Evolutionary conservation across 2,113 vertebrate species (phyloP), one percentile per base, ranked within the genome.

Genomic region (Chaetorhynchus papuensis): DNA sequence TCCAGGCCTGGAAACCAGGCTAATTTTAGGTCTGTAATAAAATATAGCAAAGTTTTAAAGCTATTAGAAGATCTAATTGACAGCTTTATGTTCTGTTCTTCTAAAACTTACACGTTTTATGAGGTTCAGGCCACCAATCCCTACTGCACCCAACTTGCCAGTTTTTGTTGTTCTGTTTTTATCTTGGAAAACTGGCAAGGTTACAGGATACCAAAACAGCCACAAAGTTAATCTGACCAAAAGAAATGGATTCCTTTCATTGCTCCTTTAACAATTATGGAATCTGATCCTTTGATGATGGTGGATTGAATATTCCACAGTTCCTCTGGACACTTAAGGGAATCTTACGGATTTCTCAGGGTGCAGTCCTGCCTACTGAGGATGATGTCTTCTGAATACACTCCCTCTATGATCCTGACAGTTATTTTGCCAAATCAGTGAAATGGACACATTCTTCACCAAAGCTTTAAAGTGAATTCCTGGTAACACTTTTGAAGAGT

Each of bases 21-120:
- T 93, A 94, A 94, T 95, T 96, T 96, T 96, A 95, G 77, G 50
- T 69, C 70, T 85, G 45, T n/a, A 94, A 80, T 91, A 96, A 95
- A 96, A 85, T 61, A 68, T 6, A 91, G 49, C 35, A 76, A 85
- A 26, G 50, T 91, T 96, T 89, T 76, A 94, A 91, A 87, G 61
- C 83, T 84, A 94, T 93, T 95, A 94, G 91, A 87, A 87, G 57
- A 94, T 68, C 65, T 91, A 92, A 96, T 47, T 89, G 86, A 87
- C 87, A 92, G 87, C 70, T 94, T 96, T 89, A 93, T 41, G 15
- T 56, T 78, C 83, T 81, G 83, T 80, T 90, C 72, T 90, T 95
- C 87, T 35, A 60, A 60, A 37, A 93, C 87, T 91, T 76, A 69
- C 30, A 77, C 1, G 0, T 87, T 95, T 94, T 84, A 95, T n/a